These are phyloP conservation scores for Metopolophium dirhodum DNA, from an alignment of 1,140 invertebrate genomes.

Conservation along the genomic window DNA sequence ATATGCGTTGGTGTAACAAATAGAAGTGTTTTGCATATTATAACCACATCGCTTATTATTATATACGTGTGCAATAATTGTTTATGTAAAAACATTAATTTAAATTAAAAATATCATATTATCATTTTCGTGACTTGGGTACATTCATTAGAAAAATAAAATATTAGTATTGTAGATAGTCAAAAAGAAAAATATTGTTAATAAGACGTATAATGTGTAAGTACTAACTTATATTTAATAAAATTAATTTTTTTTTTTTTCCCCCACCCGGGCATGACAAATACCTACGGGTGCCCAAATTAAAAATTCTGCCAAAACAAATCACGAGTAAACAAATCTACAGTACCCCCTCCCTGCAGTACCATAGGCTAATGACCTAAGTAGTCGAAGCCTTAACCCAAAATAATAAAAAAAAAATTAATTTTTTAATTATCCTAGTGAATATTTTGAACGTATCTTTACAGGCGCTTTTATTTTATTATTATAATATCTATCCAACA, in stretches of 20 bases:
- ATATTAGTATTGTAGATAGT: not conserved
- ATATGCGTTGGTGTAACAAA: not conserved
- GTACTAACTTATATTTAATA: not conserved
- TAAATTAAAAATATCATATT: not conserved
- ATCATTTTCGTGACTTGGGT: not conserved
- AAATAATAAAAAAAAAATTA: too few relatives aligned
- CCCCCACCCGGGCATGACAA: too few relatives aligned
- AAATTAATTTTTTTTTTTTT: too few relatives aligned
- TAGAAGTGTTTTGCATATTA: conserved; percentile 6
- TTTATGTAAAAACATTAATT: conserved; percentile 21
- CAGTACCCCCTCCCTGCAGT: too few relatives aligned
- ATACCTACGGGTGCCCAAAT: too few relatives aligned
- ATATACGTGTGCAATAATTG: not conserved
- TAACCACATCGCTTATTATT: not conserved
- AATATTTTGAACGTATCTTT: not conserved
- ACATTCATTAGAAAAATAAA: not conserved
- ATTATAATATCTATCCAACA: not conserved
- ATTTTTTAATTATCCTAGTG: not conserved
- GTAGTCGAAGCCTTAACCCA: too few relatives aligned
- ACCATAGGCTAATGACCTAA: too few relatives aligned
- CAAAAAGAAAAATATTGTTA: not conserved
- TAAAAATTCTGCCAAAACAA: too few relatives aligned
- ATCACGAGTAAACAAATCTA: too few relatives aligned
- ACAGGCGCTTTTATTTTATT: not conserved
- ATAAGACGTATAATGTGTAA: not conserved